Percentiles rank a stretch among this genome's conserved stretches.
Evolutionary conservation across 2,113 vertebrate genomes (phyloP).

Genomic region (Pteropus alecto): DNA sequence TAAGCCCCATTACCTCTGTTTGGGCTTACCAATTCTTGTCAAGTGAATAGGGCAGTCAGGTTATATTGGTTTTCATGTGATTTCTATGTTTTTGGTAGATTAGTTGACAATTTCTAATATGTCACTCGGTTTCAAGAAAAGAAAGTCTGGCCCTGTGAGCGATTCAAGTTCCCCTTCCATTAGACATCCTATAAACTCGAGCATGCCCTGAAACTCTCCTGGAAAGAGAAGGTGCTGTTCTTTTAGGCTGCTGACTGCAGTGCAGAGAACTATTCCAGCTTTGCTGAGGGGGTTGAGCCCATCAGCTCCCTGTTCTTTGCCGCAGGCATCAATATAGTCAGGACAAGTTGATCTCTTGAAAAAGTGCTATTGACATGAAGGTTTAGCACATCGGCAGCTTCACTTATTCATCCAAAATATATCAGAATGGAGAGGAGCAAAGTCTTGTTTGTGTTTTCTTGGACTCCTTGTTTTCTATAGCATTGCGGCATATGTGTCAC

Average conservation of each 20-base stretch:
- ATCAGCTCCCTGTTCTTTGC: background rate
- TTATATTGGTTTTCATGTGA: background rate
- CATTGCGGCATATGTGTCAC: background rate
- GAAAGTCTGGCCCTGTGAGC: background rate
- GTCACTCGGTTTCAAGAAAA: background rate
- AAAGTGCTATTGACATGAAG: background rate
- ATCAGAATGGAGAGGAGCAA: rapidly evolving
- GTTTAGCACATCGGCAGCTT: background rate
- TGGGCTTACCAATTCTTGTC: background rate
- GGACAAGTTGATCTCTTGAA: background rate
- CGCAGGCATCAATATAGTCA: background rate
- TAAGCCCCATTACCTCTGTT: background rate
- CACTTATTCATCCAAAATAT: background rate
- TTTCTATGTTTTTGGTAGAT: background rate
- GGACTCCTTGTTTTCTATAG: background rate
- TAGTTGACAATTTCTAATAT: background rate
- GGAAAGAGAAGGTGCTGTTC: background rate
- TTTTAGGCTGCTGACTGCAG: background rate
- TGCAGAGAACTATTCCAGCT: background rate
- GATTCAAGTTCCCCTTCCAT: background rate
- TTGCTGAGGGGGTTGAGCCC: background rate
- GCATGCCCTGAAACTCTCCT: too few relatives aligned
- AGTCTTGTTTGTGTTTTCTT: background rate
- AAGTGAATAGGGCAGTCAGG: background rate
- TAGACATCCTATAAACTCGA: background rate